Percentiles rank a stretch among this genome's conserved stretches.
Evolutionary conservation across 1,140 invertebrate genomes (phyloP).

Genomic region (Arion vulgaris): DNA sequence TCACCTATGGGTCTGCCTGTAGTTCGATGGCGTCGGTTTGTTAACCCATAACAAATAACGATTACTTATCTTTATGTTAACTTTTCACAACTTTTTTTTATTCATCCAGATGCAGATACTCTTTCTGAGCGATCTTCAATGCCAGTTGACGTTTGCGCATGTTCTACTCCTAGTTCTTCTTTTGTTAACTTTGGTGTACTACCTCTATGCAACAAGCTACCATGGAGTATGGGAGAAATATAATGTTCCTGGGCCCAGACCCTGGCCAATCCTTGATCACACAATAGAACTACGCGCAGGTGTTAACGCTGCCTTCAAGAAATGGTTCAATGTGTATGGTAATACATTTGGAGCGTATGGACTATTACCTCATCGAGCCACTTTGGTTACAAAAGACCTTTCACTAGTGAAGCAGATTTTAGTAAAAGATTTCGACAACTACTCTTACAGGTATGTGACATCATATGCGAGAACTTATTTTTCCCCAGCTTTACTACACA

Average conservation of each 20-base stretch:
- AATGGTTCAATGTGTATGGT: background rate
- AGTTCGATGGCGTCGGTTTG: too few species aligned
- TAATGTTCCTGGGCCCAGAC: slow-evolving; percentile 17
- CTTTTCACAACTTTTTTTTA: background rate
- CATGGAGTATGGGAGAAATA: slow-evolving; percentile 8
- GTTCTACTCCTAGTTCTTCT: slow-evolving; percentile 1
- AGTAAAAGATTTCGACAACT: slow-evolving; percentile 25
- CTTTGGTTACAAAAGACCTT: slow-evolving; percentile 23
- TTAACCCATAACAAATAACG: too few species aligned
- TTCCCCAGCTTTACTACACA: too few species aligned
- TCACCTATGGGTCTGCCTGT: too few species aligned
- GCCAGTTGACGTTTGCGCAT: background rate
- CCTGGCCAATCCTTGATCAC: slow-evolving; percentile 15
- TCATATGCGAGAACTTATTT: too few species aligned
- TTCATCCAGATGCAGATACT: background rate
- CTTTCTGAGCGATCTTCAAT: background rate
- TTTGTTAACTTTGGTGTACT: background rate
- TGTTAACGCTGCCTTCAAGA: background rate
- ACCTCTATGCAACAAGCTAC: slow-evolving; percentile 4
- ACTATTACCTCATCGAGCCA: background rate
- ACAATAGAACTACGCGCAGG: background rate
- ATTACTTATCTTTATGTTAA: too few species aligned
- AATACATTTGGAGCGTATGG: background rate
- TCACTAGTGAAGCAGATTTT: slow-evolving; percentile 6
- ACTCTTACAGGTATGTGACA: background rate